These are phyloP conservation scores for Sebastes melanostomus DNA, from an alignment of 2,797 vertebrate genomes.

Conservation along the genomic window DNA sequence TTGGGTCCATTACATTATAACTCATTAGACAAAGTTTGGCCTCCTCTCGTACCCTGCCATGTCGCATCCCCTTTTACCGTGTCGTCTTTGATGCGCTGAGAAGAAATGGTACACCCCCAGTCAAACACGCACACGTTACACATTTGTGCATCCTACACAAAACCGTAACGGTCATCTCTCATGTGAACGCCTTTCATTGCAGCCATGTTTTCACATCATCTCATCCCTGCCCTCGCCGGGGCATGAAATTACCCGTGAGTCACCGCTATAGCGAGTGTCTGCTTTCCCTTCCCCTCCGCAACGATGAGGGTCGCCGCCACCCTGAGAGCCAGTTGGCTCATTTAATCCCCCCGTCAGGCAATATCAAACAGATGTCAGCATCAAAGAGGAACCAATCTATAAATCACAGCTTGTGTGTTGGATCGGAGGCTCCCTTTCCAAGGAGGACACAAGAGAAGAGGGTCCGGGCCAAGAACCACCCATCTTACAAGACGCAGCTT, in stretches of 20 bases:
- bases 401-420: slow-evolving; percentile 79
- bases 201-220: slow-evolving; percentile 58
- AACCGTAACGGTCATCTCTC: slow-evolving; percentile 21
- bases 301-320: slow-evolving; percentile 70
- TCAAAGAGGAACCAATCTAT: slow-evolving; percentile 81
- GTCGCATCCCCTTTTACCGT: slow-evolving; percentile 12
- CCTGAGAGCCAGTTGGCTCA: slow-evolving; percentile 71
- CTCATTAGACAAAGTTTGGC: slow-evolving; percentile 36
- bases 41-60: not conserved
- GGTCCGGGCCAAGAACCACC: slow-evolving; percentile 77
- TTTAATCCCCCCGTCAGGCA: slow-evolving; percentile 75
- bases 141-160: slow-evolving; percentile 15
- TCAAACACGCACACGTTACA: not conserved
- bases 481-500: slow-evolving; percentile 77
- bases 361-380: slow-evolving; percentile 83
- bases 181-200: slow-evolving; percentile 35
- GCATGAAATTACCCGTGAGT: slow-evolving; percentile 72
- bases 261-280: slow-evolving; percentile 53
- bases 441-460: slow-evolving; percentile 75
- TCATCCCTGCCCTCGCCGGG: slow-evolving; percentile 45
- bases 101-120: not conserved
- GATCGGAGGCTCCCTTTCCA: slow-evolving; percentile 67
- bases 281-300: slow-evolving; percentile 63
- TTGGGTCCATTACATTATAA: slow-evolving; percentile 41
- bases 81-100: slow-evolving; percentile 30